These are phyloP conservation scores for Tupaia tana DNA, from an alignment of 2,113 vertebrate species.

Conservation along the genomic window DNA sequence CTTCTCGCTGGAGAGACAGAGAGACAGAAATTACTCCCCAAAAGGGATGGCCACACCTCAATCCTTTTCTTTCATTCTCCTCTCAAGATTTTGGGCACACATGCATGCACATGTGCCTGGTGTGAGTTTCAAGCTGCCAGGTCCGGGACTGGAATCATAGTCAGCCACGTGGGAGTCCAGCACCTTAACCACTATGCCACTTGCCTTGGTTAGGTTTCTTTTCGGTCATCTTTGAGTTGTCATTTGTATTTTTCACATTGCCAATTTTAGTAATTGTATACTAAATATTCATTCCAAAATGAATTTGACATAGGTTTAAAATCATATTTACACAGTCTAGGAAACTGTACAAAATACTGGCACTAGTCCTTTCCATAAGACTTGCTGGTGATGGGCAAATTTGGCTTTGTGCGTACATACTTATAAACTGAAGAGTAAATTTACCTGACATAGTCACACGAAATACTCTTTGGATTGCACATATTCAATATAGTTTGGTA, in stretches of 20 bases:
- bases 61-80: no score
- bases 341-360: constrained; percentile 11
- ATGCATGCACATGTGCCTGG: no score
- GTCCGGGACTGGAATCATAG: no score
- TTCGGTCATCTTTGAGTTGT: neutral
- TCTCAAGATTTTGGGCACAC: no score
- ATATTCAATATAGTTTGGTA: neutral
- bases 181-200: no score
- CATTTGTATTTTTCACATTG: neutral
- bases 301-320: constrained; percentile 11
- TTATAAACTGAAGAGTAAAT: neutral
- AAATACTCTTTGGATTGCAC: neutral
- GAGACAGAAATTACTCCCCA: no score
- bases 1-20: no score
- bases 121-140: no score
- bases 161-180: no score
- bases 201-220: neutral
- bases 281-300: constrained; percentile 18
- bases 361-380: neutral
- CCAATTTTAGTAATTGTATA: neutral
- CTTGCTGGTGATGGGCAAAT: neutral
- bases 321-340: neutral
- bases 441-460: neutral
- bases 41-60: no score
- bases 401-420: neutral